phyloP scores from a whole-genome alignment of 2,113 vertebrate genomes.

The Cyanoramphus novaezelandiae region DNA sequence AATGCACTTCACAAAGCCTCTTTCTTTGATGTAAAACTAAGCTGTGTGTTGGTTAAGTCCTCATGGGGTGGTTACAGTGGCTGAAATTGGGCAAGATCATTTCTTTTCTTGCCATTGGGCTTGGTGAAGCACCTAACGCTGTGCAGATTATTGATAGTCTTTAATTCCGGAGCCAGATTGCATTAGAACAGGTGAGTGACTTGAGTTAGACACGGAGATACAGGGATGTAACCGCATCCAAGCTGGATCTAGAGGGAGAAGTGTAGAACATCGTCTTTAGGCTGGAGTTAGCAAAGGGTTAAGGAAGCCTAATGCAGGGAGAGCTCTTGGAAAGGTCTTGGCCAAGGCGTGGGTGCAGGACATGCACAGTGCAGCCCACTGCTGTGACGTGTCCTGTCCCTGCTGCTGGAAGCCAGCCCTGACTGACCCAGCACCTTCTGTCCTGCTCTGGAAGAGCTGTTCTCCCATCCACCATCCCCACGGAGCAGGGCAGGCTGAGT shows the following conservation, averaged over 20 bases:
- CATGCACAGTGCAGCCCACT: fast-evolving
- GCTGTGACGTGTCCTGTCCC: not conserved
- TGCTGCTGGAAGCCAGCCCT: not conserved
- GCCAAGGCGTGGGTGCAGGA: not conserved
- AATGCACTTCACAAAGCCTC: not conserved
- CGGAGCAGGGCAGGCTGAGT: not conserved
- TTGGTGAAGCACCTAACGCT: not conserved
- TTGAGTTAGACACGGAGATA: not conserved
- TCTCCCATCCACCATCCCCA: fast-evolving
- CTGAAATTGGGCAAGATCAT: not conserved
- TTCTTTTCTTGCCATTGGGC: not conserved
- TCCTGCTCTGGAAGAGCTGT: not conserved
- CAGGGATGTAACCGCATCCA: not conserved
- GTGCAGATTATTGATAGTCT: not conserved
- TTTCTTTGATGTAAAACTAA: not conserved
- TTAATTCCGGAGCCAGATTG: not conserved
- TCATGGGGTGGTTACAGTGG: not conserved
- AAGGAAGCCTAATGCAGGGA: not conserved
- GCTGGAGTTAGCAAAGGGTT: not conserved
- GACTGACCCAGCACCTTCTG: not conserved
- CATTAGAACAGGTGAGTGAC: not conserved
- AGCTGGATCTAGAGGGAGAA: not conserved
- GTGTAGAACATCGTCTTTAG: too few relatives aligned
- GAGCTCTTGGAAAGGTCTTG: not conserved
- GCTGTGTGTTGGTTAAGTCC: not conserved